These are phyloP conservation scores for Pomatostomus ruficeps DNA, from an alignment of 2,113 vertebrate genomes.

Conservation along the genomic window DNA sequence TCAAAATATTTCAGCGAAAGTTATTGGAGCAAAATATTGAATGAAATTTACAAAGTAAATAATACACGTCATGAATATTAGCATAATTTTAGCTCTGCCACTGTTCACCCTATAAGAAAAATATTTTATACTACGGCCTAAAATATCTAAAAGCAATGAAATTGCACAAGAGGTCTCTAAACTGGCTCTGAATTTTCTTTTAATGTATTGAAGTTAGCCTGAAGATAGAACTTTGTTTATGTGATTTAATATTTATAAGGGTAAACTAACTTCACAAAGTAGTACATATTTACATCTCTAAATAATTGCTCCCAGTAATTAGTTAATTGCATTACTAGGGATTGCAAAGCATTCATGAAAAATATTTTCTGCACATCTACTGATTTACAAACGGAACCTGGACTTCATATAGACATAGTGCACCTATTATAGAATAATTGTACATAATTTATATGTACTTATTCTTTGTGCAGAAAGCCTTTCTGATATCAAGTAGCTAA, in stretches of 20 bases:
- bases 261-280: conserved; percentile 52
- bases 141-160: neutral
- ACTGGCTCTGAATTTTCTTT: neutral
- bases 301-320: conserved; percentile 56
- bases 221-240: conserved; percentile 18
- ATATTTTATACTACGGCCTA: neutral
- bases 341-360: neutral
- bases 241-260: conserved; percentile 52
- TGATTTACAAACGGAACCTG: conserved; percentile 50
- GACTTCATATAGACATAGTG: conserved; percentile 14
- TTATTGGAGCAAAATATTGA: neutral
- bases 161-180: neutral
- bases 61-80: neutral
- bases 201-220: neutral
- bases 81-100: neutral
- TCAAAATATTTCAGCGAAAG: neutral
- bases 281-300: conserved; percentile 56
- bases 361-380: conserved; percentile 25
- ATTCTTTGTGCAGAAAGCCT: conserved; percentile 35
- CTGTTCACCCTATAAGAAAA: neutral
- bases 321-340: conserved; percentile 46
- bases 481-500: conserved; percentile 43
- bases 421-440: conserved; percentile 33
- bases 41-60: neutral
- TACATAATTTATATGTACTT: neutral